Evolutionary conservation across 2,113 vertebrate species (phyloP), one percentile per base, ranked within the genome.

Genomic region (Myiopsitta monachus): DNA sequence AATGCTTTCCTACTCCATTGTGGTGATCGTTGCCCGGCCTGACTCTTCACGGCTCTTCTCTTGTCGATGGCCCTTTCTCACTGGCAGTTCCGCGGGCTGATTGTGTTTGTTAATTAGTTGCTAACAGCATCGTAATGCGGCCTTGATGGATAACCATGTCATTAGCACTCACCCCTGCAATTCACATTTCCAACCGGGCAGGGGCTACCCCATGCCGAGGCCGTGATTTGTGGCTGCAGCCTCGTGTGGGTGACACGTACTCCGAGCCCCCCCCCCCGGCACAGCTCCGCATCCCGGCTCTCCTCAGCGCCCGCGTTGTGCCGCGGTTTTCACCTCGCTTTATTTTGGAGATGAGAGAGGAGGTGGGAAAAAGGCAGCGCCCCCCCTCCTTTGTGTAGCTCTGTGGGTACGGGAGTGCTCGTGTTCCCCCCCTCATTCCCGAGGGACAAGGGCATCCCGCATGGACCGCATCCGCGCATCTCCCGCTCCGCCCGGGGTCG

Each of bases 91-190:
- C 90, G 89, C 85, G 87, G 90, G 93, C 93, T 91, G 97, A 98
- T 98, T 98, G 98, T 97, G 59, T 98, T 97, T 97, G 98, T 98
- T 98, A 98, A 98, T 98, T 97, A 98, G 98, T 98, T 98, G 98
- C 98, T 98, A 98, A 98, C 98, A 98, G 97, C 97, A 72, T 95
- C 94, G 95, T 98, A 98, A 98, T 97, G 94, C 39, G 88, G 94
- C 46, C 79, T 97, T 98, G 98, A 98, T 98, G 97, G 98, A 98
- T 98, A 96, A 94, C 97, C 94, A 52, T 93, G 96, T 98, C 97
- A 97, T 97, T 98, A 96, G 96, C 97, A 69, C 97, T 97, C 92
- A 96, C 92, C 94, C 95, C 90, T 90, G 88, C 92, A 90, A 96
- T 97, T 97, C 95, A 88, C 96, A 94, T 92, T 84, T 96, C 94